phyloP scores from a whole-genome alignment of 2,113 vertebrate species.

The Coracopsis vasa region DNA sequence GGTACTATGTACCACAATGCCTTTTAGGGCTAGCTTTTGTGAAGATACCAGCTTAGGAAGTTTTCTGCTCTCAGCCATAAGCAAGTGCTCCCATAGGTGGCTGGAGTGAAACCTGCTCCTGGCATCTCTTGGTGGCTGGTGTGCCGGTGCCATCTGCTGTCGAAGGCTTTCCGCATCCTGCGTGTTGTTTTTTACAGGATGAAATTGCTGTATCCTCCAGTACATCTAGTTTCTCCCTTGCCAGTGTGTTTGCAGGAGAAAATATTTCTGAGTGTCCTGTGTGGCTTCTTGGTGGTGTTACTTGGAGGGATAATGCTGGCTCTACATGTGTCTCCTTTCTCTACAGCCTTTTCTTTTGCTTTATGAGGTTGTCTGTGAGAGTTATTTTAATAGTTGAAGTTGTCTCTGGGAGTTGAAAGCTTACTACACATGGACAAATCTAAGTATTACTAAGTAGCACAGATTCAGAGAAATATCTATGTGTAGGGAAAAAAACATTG shows the following conservation, averaged over 20 bases:
- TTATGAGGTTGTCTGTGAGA: background rate
- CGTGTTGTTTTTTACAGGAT: background rate
- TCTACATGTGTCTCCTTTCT: background rate
- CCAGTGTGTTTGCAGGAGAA: background rate
- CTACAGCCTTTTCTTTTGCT: background rate
- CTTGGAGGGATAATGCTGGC: background rate
- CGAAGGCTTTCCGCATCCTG: background rate
- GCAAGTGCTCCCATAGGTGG: background rate
- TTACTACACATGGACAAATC: background rate
- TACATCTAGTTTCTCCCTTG: background rate
- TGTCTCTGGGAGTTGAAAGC: background rate
- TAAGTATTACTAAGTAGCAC: background rate
- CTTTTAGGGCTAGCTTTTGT: background rate
- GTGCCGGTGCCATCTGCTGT: background rate
- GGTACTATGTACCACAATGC: no score
- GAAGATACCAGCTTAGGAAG: background rate
- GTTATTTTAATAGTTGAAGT: background rate
- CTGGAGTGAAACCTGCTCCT: background rate
- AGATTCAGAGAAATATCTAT: background rate
- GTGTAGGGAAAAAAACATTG: accelerated
- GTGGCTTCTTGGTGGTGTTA: background rate
- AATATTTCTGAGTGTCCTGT: background rate
- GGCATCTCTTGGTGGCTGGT: accelerated
- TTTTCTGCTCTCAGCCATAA: accelerated
- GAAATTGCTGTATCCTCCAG: background rate